These are phyloP conservation scores for Clepsis dumicolana DNA, from an alignment of 2,888 invertebrate genomes.

Conservation along the genomic window DNA sequence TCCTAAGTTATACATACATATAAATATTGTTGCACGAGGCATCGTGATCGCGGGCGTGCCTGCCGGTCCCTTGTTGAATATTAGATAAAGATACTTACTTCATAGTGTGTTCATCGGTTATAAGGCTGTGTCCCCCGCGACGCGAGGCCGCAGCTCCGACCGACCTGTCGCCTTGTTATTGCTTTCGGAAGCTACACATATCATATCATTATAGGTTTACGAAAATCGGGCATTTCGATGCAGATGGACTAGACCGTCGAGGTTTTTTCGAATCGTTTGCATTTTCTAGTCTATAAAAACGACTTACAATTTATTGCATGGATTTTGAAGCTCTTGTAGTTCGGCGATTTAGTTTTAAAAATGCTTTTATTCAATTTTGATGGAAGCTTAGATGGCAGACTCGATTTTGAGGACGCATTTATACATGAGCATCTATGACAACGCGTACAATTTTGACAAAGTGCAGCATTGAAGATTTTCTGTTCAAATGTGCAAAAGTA, in stretches of 20 bases:
- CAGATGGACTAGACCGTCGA: slow-evolving; percentile 55
- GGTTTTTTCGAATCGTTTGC: slow-evolving; percentile 76
- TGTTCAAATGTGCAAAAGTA: slow-evolving; percentile 50
- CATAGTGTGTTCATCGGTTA: slow-evolving; percentile 69
- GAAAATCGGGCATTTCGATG: slow-evolving; percentile 61
- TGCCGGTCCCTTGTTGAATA: slow-evolving; percentile 65
- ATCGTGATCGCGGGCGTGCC: slow-evolving; percentile 53
- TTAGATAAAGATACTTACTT: slow-evolving; percentile 65
- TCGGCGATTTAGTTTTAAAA: slow-evolving; percentile 40
- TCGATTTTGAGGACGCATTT: slow-evolving; percentile 61
- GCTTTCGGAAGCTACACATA: slow-evolving; percentile 72
- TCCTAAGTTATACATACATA: slow-evolving; percentile 69
- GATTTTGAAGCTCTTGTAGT: slow-evolving; percentile 45
- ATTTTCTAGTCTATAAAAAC: slow-evolving; percentile 83
- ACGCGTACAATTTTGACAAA: slow-evolving; percentile 54
- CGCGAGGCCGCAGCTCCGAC: slow-evolving; percentile 46
- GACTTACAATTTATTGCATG: slow-evolving; percentile 66
- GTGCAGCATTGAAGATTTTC: slow-evolving; percentile 53
- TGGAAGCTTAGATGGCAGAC: slow-evolving; percentile 47
- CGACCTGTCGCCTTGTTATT: slow-evolving; percentile 52
- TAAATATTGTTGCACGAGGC: slow-evolving; percentile 74
- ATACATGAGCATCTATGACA: slow-evolving; percentile 58
- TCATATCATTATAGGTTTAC: slow-evolving; percentile 61
- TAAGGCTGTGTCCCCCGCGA: slow-evolving; percentile 6
- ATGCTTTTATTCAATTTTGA: slow-evolving; percentile 37